Base-by-base conservation (phyloP, 2,888 invertebrate genomes). In the Mactromeris polynyma region DNA sequence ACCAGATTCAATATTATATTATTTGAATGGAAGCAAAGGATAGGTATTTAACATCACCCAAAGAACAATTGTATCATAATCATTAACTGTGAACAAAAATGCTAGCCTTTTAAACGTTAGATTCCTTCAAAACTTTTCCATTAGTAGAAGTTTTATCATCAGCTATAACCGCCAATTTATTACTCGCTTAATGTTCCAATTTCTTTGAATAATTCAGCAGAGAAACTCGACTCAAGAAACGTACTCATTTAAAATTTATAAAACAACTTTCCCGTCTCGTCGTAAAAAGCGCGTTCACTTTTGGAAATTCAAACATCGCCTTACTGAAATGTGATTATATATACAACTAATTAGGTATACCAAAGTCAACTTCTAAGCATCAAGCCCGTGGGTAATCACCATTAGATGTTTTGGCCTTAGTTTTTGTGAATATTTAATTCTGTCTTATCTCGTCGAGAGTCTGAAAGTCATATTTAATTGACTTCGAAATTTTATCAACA, bases 131-230 rank as follows among this genome's bases (percentile, higher is more conserved):
- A 73, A 73, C 17, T 31, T 73, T 73, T 73, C 73, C 73, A 73
- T 73, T 73, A 73, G 73, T 73, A 33, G 36, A 33, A 36, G 33
- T 33, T 73, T 73, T 73, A 36, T 73, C 73, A 36, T 36, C 17
- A 33, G 36, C 33, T 33, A 36, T 73, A 26, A 17, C 73, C 73
- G 14, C 2, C 36, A 46, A 73, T 83, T 83, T 83, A 83, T 83
- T 83, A 40, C 73, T 42, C 14, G 33, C 83, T 58, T 42, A 73
- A 73, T 73, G 64, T 33, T 78, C 51, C 11, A 38, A 46, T 78
- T 42, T 69, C 54, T 78, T 51, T 84, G 51, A 84, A 83, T 83
- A 36, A 83, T 84, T 84, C 54, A 84, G 42, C 31, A 38, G 73
- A 77, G 86, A 81, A 86, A 86, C 80, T 73, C 33, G 73, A 73